These are phyloP conservation scores for Hexactinellida sp. DNA, from an alignment of 37 sponge, comb jelly and placozoan genomes.

Conservation along the genomic window DNA sequence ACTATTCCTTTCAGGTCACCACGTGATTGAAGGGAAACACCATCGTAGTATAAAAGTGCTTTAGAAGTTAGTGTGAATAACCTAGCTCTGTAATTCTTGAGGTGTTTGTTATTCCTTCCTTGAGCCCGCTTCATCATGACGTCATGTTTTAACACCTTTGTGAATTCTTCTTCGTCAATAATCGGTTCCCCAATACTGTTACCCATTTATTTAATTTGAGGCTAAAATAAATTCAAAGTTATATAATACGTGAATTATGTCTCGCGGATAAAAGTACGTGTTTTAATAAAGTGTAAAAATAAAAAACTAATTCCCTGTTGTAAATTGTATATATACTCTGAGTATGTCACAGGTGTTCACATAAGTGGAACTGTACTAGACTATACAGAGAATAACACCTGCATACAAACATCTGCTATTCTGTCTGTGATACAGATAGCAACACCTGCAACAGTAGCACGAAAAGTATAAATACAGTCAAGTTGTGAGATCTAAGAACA, in stretches of 20 bases:
- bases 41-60: background rate
- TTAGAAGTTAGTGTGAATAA: background rate
- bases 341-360: too few species aligned
- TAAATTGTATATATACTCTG: too few species aligned
- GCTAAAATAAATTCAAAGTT: background rate
- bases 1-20: background rate
- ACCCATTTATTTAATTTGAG: background rate
- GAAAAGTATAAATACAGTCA: too few species aligned
- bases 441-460: too few species aligned
- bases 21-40: background rate
- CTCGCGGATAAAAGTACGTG: background rate
- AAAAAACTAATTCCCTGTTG: too few species aligned
- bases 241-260: background rate
- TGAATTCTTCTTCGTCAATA: background rate
- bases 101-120: background rate
- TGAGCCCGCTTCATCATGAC: slow-evolving; percentile 10
- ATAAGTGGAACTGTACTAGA: too few species aligned
- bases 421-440: too few species aligned
- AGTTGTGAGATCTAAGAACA: too few species aligned
- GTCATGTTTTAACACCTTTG: background rate
- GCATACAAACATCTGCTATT: too few species aligned
- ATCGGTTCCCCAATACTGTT: slow-evolving; percentile 12
- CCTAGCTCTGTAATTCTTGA: background rate
- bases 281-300: too few species aligned
- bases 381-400: too few species aligned